Evolutionary conservation across 2,888 invertebrate species (phyloP).

Genomic region (Pristionchus maxplancki): DNA sequence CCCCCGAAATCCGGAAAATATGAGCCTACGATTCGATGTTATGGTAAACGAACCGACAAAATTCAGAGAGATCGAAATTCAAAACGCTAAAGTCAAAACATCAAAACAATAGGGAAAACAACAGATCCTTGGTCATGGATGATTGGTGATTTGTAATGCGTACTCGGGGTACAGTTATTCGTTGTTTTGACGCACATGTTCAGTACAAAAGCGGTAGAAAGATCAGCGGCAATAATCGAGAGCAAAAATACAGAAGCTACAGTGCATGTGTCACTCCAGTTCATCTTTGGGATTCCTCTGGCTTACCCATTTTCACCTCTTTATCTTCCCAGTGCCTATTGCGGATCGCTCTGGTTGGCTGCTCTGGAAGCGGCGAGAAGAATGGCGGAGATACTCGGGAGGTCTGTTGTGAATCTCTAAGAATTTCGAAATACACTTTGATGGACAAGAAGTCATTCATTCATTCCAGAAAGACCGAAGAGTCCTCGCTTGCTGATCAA

Average conservation of each 20-base stretch:
- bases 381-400: conserved; percentile 72
- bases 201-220: no score
- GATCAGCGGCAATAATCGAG: no score
- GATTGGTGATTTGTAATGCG: not conserved
- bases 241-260: no score
- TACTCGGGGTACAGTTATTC: conserved; percentile 54
- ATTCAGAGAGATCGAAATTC: not conserved
- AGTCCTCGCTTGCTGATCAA: conserved; percentile 53
- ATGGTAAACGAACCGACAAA: not conserved
- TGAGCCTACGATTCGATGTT: not conserved
- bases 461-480: conserved; percentile 48
- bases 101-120: not conserved
- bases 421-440: not conserved
- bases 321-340: conserved; percentile 95
- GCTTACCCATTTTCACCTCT: no score
- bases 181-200: no score
- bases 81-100: not conserved
- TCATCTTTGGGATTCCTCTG: no score
- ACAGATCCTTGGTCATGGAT: not conserved
- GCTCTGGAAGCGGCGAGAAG: conserved; percentile 80
- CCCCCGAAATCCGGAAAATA: not conserved
- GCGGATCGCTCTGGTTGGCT: conserved; percentile 91
- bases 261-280: no score
- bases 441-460: no score
- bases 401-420: conserved; percentile 20